Percentiles rank a stretch among this genome's conserved stretches.
Conservation (phyloP, 2,888 invertebrate genomes). For the Pandemis corylana region DNA sequence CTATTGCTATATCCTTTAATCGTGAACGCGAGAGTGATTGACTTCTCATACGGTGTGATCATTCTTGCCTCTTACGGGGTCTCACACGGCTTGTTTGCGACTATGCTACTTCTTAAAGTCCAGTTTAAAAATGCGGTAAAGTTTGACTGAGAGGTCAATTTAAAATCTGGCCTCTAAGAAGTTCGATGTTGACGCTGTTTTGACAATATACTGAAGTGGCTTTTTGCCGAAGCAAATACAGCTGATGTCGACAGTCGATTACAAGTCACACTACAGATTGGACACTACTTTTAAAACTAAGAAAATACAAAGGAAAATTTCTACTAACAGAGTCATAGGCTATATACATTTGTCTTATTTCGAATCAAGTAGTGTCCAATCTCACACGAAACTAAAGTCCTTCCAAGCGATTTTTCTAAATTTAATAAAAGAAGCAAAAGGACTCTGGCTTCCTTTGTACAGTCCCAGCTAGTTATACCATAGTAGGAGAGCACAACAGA, state of each 20-base stretch:
- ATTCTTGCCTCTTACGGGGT: neutral
- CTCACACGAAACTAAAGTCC: constrained; percentile 6
- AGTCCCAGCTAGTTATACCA: constrained; percentile 25
- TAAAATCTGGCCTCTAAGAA: neutral
- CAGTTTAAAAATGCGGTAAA: neutral
- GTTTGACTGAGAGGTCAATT: neutral
- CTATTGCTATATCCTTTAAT: neutral
- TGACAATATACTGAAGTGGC: neutral
- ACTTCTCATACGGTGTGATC: neutral
- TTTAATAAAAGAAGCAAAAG: neutral
- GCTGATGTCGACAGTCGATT: neutral
- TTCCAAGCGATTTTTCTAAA: neutral
- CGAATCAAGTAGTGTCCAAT: neutral
- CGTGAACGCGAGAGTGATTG: neutral
- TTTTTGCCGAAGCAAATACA: neutral
- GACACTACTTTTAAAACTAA: neutral
- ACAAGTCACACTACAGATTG: neutral
- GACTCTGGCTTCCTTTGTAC: constrained; percentile 17
- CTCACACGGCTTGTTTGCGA: neutral
- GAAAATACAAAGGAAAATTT: neutral
- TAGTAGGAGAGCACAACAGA: neutral
- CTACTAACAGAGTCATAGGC: neutral
- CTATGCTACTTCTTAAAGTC: neutral
- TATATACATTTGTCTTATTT: neutral
- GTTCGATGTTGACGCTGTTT: neutral